Evolutionary conservation across 2,888 invertebrate species (phyloP), one percentile per base, ranked within the genome.

Genomic region (Tuberolachnus salignus): DNA sequence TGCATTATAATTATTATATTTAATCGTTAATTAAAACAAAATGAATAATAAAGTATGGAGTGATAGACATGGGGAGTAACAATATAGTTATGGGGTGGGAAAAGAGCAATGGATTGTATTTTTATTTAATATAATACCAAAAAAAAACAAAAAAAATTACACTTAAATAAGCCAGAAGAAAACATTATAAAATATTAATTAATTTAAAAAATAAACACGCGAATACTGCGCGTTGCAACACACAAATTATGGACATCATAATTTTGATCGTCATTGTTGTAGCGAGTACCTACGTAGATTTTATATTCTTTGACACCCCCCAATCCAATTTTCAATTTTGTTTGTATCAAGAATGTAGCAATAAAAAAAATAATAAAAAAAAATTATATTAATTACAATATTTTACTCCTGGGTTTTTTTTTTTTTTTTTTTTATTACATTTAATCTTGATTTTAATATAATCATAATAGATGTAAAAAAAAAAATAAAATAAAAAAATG

Each of bases 351-450:
- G 13, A 44, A 16, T 34, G 46, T 51, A 72, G n/a, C 16, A 34
- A 8, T 23, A 63, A 42, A n/a, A 71, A 71, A 16, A 42, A 51
- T 19, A 34, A 13, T 34, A 34, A 6, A 42, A 63, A 23, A 71
- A 57, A 46, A 1, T 26, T 4, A 69, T 19, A 34, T 42, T n/a
- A n/a, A n/a, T 34, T 4, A 34, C 6, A 34, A 34, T 34, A 34
- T 6, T 34, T 34, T 34, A 34, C 34, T 34, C 34, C 6, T 6
- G 34, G 34, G 34, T 4, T 34, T 34, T 34, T 34, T 63, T 53
- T 63, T 63, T 49, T 61, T 19, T 26, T 59, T 34, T 8, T 72
- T 69, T 73, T 51, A 34, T 10, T 34, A 6, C 14, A 72, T 72
- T 61, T 51, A 51, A 61, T 34, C 49, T 21, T 19, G n/a, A 51